Evolutionary conservation across 2,797 vertebrate genomes (phyloP).

Genomic region (Triplophysa yarkandensis): DNA sequence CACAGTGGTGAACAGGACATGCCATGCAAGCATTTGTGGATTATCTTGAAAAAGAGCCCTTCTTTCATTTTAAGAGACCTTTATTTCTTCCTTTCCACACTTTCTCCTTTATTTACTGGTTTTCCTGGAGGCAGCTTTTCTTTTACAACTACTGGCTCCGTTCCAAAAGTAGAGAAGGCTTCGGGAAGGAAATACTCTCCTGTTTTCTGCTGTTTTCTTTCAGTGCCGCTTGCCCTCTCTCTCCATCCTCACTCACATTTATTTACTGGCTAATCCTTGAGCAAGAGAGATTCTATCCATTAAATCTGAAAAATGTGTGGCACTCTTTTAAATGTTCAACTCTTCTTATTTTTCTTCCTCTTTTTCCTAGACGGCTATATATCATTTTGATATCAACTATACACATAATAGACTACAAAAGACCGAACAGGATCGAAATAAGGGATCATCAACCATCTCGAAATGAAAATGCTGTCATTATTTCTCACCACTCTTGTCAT

Average conservation of each 20-base stretch:
- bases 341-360: neutral
- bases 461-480: no score
- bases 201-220: slow-evolving; percentile 15
- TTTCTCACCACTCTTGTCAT: no score
- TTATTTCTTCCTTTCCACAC: slow-evolving; percentile 29
- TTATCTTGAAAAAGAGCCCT: slow-evolving; percentile 22
- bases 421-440: neutral
- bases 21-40: slow-evolving; percentile 39
- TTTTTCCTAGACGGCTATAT: neutral
- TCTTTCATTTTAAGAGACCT: slow-evolving; percentile 42
- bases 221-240: neutral
- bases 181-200: neutral
- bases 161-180: slow-evolving; percentile 18
- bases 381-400: neutral
- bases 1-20: slow-evolving; percentile 4
- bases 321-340: neutral
- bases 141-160: slow-evolving; percentile 34
- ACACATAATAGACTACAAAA: neutral
- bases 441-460: no score
- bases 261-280: slow-evolving; percentile 28
- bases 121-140: slow-evolving; percentile 41
- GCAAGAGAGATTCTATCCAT: slow-evolving; percentile 1
- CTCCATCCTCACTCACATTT: neutral
- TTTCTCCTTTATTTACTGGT: slow-evolving; percentile 40
- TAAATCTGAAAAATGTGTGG: neutral